Base-by-base conservation (phyloP, 2,113 vertebrate species). In the Melanerpes aurifrons region DNA sequence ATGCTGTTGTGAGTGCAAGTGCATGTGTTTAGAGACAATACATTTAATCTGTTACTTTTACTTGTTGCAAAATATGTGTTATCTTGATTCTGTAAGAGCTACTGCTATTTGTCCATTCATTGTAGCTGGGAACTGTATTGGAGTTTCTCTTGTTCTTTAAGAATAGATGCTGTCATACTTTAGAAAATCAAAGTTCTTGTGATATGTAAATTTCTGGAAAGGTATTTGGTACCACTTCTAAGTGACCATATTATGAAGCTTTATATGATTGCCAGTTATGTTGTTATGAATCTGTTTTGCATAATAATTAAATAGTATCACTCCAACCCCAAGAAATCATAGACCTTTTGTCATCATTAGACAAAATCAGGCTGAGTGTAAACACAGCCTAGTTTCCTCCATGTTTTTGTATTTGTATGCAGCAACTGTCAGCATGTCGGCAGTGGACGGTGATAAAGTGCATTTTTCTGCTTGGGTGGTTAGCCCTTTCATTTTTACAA, bases 391-490 rank as follows among this genome's bases (percentile, higher is more conserved):
- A 81, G 91, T 96, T 96, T 95, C 97, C 91, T 95, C 82, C 89
- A 59, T 94, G 95, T 96, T 97, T 96, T 94, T 90, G 57, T 98
- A 97, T 97, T 98, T 98, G 97, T 98, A 98, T 98, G 97, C 97
- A 96, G 97, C 93, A 74, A 97, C 95, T 97, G 98, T 98, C 98
- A 98, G 97, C 98, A 95, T 96, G 98, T 97, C 94, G 87, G 98
- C 98, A 98, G 90, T 96, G 97, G 96, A 97, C 95, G 96, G 96
- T 98, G 98, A 99, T 98, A 98, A 98, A 98, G 98, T 98, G 96
- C 96, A 97, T 98, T 98, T 98, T 99, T 98, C 98, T 98, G 98
- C 98, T 98, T 98, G 98, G 98, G 98, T 97, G 98, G 97, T 98
- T 98, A 98, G 97, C 96, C 97, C 98, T 98, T 97, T 97, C 98